Evolutionary conservation across 2,113 vertebrate genomes (phyloP).

Genomic region (Coracopsis vasa): DNA sequence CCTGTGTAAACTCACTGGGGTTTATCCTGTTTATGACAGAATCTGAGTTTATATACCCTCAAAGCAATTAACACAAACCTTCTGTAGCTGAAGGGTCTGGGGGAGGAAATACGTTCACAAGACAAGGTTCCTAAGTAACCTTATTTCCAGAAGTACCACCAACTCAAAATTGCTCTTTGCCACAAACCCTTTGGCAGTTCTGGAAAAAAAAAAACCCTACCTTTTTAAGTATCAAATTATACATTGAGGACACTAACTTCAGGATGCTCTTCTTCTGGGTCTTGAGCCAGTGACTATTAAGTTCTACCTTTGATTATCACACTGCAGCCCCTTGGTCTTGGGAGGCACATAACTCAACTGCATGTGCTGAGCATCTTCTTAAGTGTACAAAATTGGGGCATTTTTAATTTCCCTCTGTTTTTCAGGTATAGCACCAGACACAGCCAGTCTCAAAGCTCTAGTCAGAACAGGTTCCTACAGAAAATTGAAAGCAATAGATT

Average conservation of each 20-base stretch:
- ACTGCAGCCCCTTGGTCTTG: neutral
- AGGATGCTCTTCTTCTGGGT: neutral
- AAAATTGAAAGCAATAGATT: neutral
- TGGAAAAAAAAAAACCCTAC: neutral
- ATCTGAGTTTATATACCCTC: neutral
- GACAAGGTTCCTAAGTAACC: neutral
- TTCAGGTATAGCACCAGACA: neutral
- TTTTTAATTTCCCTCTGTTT: neutral
- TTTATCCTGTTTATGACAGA: neutral
- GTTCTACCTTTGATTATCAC: neutral
- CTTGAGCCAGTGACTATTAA: neutral
- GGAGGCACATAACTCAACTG: neutral
- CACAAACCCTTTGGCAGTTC: neutral
- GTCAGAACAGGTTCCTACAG: neutral
- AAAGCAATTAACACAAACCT: neutral
- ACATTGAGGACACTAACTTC: neutral
- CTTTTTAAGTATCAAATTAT: neutral
- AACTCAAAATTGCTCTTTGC: neutral
- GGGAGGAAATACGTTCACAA: neutral
- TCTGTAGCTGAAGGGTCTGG: neutral
- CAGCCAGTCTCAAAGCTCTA: neutral
- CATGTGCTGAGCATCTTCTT: neutral
- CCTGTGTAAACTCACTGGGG: neutral
- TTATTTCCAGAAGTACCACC: neutral
- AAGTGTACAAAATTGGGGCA: neutral